These are phyloP conservation scores for Trichechus manatus DNA, from an alignment of 2,113 vertebrate species.

Conservation along the genomic window DNA sequence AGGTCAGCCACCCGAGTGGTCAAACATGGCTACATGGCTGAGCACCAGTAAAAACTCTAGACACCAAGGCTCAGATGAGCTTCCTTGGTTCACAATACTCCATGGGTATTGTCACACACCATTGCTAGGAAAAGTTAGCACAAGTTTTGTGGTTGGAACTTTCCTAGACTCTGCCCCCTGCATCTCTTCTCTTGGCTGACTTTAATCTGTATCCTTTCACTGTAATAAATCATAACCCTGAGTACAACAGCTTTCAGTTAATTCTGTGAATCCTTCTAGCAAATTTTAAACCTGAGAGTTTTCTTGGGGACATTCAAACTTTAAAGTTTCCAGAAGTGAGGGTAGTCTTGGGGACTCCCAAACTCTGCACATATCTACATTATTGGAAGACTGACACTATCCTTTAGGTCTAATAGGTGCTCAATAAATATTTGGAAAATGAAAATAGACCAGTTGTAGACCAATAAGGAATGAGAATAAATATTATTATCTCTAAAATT, in stretches of 20 bases:
- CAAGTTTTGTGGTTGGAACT: neutral
- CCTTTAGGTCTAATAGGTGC: neutral
- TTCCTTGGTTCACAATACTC: neutral
- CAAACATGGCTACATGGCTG: neutral
- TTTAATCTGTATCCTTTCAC: no score
- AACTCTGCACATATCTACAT: neutral
- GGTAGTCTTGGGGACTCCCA: neutral
- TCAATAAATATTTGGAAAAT: conserved; percentile 27
- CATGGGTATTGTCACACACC: neutral
- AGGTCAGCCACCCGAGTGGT: neutral
- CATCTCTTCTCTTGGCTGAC: neutral
- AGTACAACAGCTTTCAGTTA: no score
- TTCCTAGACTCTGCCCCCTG: neutral
- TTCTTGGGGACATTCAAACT: no score
- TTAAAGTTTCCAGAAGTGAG: no score
- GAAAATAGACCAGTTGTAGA: neutral
- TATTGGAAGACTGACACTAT: neutral
- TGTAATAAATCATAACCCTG: neutral
- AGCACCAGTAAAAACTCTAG: neutral
- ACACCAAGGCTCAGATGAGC: neutral
- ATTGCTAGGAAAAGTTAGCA: neutral
- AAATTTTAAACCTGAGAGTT: no score
- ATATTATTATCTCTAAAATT: conserved; percentile 23
- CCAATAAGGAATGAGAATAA: conserved; percentile 13
- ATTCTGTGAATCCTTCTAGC: no score